Evolutionary conservation across 2,113 vertebrate genomes (phyloP), one percentile per base, ranked within the genome.

Genomic region (Chauna torquata): DNA sequence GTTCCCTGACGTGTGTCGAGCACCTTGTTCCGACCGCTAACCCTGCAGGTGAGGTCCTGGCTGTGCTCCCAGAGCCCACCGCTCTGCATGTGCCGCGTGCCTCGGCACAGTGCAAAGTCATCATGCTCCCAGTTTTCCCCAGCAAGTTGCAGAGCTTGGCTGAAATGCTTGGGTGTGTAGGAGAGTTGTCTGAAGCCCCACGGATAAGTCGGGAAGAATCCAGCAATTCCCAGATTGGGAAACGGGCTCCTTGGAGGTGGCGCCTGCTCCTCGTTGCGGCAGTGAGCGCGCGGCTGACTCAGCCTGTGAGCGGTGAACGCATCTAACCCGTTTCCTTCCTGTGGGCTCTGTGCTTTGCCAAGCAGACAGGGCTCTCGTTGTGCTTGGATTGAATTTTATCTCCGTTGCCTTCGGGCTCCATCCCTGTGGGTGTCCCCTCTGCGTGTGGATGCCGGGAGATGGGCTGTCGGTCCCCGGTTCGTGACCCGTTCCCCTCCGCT

Each of bases 131-230:
- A 11, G 32, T 72, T 72, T 72, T 12, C 8, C 66, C 79, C 83
- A 32, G 0, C 2, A 1, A 15, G 4, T 27, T 3, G 0, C 0
- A 4, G 61, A 55, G 20, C 36, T 65, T 4, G 8, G 11, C 40
- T 11, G 38, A 30, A 38, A 9, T 3, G 4, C 24, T 25, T 40
- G 61, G 25, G 16, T 40, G 36, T 28, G 38, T 40, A 62, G 59
- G 59, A 62, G 59, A 38, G 59, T 27, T 40, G 61, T 28, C 61
- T 40, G 40, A 30, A 42, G 27, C 62, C 40, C 40, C 17, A 12
- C 7, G 62, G 62, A 40, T 40, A 38, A 40, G 27, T 27, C 4
- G 23, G 74, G 36, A 4, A 58, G 61, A 44, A 54, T 75, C 45
- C 10, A 3, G 28, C 0, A 0, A 8, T 55, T 9, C 71, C 44